A percentile compares a stretch with the other conserved stretches of the same genome.
These are phyloP conservation scores for Aurelia aurita DNA, from an alignment of 30 jellyfish, hydroid and myxozoan species.

Conservation along the genomic window DNA sequence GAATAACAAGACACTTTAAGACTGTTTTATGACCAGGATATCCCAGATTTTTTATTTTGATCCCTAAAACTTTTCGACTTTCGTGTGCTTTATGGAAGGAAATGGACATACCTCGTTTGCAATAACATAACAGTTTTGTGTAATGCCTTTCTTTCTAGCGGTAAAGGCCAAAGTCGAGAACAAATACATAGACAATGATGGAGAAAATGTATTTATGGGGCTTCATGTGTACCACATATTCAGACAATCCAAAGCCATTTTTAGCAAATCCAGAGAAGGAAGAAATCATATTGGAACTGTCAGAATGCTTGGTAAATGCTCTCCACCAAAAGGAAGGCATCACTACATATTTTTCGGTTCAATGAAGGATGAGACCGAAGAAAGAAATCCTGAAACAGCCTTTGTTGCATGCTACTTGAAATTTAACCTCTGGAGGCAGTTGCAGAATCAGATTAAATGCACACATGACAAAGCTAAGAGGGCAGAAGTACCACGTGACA, in stretches of 20 bases:
- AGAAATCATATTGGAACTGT: conserved; percentile 36
- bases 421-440: conserved; percentile 26
- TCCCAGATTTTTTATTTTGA: no score
- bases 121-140: no score
- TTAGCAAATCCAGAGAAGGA: conserved; percentile 17
- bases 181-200: conserved; percentile 42
- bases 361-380: neutral
- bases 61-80: no score
- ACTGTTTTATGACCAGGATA: no score
- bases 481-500: neutral
- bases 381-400: neutral
- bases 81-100: no score
- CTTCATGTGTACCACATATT: conserved; percentile 37
- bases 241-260: conserved; percentile 4
- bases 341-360: conserved; percentile 28
- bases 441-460: conserved; percentile 26
- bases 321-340: conserved; percentile 49
- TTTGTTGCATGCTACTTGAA: conserved; percentile 37
- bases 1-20: no score
- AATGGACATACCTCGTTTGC: no score
- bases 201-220: conserved; percentile 25
- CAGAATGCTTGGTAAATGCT: conserved; percentile 46
- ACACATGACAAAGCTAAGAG: no score
- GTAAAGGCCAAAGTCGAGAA: conserved; percentile 53
- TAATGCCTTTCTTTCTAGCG: neutral